Evolutionary conservation across 2,888 invertebrate species (phyloP).

Genomic region (Ametastegia equiseti): DNA sequence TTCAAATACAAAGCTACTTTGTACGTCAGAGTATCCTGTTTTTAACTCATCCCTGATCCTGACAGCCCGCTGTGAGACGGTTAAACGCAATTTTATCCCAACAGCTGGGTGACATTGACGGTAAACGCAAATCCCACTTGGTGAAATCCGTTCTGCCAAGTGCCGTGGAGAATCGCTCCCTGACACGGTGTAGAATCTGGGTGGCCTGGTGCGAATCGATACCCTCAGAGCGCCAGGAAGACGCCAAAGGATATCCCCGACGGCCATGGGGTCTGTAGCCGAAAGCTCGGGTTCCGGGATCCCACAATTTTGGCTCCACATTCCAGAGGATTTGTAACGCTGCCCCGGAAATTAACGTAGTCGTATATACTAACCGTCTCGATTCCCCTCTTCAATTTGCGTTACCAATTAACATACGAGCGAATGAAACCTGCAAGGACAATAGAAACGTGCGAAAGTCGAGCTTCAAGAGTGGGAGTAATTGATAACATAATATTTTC

Average conservation of each 20-base stretch:
- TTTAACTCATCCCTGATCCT: constrained; percentile 17
- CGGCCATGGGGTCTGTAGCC: background rate
- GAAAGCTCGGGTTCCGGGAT: background rate
- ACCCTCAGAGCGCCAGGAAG: constrained; percentile 33
- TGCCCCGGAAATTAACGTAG: constrained; percentile 31
- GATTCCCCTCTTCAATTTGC: constrained; percentile 14
- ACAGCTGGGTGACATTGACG: constrained; percentile 1
- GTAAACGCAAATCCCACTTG: constrained; percentile 3
- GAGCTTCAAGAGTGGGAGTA: background rate
- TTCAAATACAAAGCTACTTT: background rate
- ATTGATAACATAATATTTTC: background rate
- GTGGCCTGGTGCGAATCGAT: constrained; percentile 30
- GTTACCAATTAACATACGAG: constrained; percentile 8
- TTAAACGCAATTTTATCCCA: constrained; percentile 2
- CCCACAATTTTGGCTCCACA: constrained; percentile 10
- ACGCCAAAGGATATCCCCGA: constrained; percentile 34
- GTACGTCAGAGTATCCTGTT: background rate
- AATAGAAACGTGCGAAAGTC: background rate
- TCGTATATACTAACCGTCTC: background rate
- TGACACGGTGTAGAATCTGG: constrained; percentile 23
- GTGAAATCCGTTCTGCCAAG: constrained; percentile 3
- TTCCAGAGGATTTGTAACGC: constrained; percentile 17
- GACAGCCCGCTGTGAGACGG: background rate
- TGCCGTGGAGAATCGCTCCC: constrained; percentile 17
- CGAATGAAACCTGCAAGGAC: background rate